Conservation (phyloP, 2,888 invertebrate genomes). For the Zelleria hepariella region DNA sequence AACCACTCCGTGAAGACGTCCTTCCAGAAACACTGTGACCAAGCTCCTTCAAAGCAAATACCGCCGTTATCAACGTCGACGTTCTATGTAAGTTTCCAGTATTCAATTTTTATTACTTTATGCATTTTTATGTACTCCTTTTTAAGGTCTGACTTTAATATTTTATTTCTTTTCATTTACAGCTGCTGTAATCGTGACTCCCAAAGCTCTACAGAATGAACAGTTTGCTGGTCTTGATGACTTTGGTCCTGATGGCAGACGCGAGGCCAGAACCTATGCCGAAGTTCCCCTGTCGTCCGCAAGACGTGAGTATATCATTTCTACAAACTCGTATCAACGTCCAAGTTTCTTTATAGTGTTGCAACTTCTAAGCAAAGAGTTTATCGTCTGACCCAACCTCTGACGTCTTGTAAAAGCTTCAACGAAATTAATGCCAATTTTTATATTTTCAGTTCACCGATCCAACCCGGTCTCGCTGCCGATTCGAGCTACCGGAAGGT, state of each 20-base stretch:
- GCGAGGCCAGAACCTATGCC: conserved; percentile 1
- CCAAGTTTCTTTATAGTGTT: conserved; percentile 6
- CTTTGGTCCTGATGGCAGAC: not conserved
- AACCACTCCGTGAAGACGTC: no score
- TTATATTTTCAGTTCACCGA: conserved; percentile 5
- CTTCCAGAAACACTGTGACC: no score
- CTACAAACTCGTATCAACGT: conserved; percentile 1
- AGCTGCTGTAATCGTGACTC: no score
- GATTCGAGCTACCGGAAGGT: not conserved
- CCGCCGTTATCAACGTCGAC: no score
- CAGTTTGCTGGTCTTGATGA: not conserved
- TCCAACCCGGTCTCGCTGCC: conserved; percentile 1
- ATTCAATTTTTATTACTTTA: no score
- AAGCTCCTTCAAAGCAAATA: no score
- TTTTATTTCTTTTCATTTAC: no score
- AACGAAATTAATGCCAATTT: conserved; percentile 5
- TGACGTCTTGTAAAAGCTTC: conserved; percentile 1
- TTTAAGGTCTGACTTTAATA: no score
- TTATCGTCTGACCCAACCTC: not conserved
- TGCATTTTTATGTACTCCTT: no score
- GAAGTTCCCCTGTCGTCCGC: conserved; percentile 1
- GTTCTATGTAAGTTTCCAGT: no score
- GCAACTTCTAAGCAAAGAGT: conserved; percentile 6
- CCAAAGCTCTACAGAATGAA: not conserved
- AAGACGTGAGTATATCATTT: conserved; percentile 3